Evolutionary conservation across 1,140 invertebrate genomes (phyloP), one percentile per base, ranked within the genome.

Genomic region (Chlorops oryzae): DNA sequence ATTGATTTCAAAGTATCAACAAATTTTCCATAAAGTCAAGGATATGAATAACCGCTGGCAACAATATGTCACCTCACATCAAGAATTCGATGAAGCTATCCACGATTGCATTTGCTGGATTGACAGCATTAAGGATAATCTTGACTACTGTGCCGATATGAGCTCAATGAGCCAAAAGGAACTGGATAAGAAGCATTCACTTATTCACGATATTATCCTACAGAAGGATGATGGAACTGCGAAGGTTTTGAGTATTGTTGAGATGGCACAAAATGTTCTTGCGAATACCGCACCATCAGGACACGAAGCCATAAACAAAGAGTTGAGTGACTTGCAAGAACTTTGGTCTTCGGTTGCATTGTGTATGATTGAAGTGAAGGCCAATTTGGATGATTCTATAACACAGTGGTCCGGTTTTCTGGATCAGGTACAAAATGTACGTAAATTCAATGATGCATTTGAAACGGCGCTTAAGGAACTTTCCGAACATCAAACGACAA

Each of bases 151-250:
- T 68, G 83, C 87, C 2, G 87, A 92, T 63, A 74, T 90, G 20
- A 86, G 82, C 54, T 81, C 87, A 2, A 83, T 84, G 32, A 86
- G 86, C 12, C 88, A 91, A 61, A 84, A 88, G 62, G 90, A 94
- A 63, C 69, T 94, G 12, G 88, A 93, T 72, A 82, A 79, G 25
- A 94, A 94, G 73, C 74, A 93, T 59, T 82, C 86, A 51, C 82
- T 84, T 1, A 86, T 94, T 49, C 83, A 93, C 74, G 91, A 93
- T 68, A 74, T 96, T 25, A 73, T 95, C 17, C 67, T 92, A 10
- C 84, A 84, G 27, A 92, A 95, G 73, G 93, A 97, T 61, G 90
- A 94, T 74, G 92, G 92, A 4, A 90, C 91, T 60, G 81, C 81
- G 1, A 92, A 89, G 73, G 84, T 87, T 13, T 90, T 96, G 65